phyloP scores from a whole-genome alignment of 2,797 vertebrate species.

The Arnoldichthys spilopterus region DNA sequence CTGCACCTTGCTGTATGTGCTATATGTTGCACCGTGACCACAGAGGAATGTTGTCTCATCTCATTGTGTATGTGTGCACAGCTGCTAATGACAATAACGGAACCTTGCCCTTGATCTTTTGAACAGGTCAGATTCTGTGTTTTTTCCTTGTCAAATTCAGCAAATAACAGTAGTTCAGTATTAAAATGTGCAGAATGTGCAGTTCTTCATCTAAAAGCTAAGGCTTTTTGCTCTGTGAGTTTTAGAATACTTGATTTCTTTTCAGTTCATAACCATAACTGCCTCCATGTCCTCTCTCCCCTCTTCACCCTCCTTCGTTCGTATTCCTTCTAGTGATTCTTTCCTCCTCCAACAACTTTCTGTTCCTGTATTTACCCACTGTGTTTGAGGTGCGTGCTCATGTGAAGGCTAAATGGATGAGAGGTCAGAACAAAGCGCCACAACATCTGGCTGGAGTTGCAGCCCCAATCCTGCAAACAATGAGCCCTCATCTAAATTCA shows the following conservation, averaged over 20 bases:
- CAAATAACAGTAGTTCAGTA: too few species aligned
- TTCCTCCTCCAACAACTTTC: slow-evolving; percentile 1
- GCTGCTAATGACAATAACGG: too few species aligned
- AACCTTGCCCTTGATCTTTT: too few species aligned
- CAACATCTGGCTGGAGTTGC: slow-evolving; percentile 27
- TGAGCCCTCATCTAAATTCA: slow-evolving; percentile 45
- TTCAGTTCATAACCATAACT: too few species aligned
- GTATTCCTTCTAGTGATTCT: neutral
- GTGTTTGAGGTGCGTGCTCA: slow-evolving; percentile 37
- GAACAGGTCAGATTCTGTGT: too few species aligned
- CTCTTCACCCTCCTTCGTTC: too few species aligned
- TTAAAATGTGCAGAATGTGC: too few species aligned
- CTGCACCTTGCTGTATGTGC: too few species aligned
- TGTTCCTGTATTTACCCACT: slow-evolving; percentile 22
- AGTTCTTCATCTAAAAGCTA: neutral
- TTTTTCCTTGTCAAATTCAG: too few species aligned
- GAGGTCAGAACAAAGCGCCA: slow-evolving; percentile 35
- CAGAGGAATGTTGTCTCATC: too few species aligned
- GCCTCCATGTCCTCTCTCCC: neutral
- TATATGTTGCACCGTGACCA: too few species aligned
- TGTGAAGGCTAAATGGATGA: slow-evolving; percentile 39
- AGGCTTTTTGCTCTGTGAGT: neutral
- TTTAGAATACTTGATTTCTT: neutral
- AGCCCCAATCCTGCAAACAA: slow-evolving; percentile 1
- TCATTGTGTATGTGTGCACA: too few species aligned